These are phyloP conservation scores for Leistus spinibarbis DNA, from an alignment of 2,888 invertebrate genomes.

Conservation along the genomic window DNA sequence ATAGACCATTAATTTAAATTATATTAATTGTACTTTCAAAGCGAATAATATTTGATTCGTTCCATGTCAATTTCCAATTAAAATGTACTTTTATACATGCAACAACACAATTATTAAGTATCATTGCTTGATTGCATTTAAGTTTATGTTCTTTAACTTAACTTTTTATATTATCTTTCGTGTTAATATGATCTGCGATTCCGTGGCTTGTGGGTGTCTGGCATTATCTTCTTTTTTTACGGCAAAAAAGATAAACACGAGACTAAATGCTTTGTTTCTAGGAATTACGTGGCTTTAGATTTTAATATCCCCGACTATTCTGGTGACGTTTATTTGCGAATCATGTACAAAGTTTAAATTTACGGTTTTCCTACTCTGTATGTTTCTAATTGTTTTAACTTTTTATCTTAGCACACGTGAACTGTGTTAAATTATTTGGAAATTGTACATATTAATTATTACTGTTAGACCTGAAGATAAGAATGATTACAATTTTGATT, in stretches of 20 bases:
- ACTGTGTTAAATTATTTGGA: not conserved
- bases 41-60: not conserved
- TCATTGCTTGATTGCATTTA: not conserved
- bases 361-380: not conserved
- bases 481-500: too few relatives aligned
- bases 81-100: not conserved
- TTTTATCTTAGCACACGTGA: not conserved
- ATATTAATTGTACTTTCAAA: not conserved
- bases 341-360: not conserved
- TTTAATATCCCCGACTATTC: not conserved
- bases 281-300: not conserved
- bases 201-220: not conserved
- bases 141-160: not conserved
- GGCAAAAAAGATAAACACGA: not conserved
- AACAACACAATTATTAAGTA: not conserved
- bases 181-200: not conserved
- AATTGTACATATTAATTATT: too few relatives aligned
- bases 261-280: not conserved
- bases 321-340: not conserved
- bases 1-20: not conserved
- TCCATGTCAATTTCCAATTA: not conserved
- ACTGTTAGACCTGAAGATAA: too few relatives aligned
- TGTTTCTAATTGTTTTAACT: not conserved
- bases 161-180: not conserved
- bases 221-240: not conserved